These are phyloP conservation scores for Tragopan temminckii DNA, from an alignment of 2,797 vertebrate genomes.

Conservation along the genomic window DNA sequence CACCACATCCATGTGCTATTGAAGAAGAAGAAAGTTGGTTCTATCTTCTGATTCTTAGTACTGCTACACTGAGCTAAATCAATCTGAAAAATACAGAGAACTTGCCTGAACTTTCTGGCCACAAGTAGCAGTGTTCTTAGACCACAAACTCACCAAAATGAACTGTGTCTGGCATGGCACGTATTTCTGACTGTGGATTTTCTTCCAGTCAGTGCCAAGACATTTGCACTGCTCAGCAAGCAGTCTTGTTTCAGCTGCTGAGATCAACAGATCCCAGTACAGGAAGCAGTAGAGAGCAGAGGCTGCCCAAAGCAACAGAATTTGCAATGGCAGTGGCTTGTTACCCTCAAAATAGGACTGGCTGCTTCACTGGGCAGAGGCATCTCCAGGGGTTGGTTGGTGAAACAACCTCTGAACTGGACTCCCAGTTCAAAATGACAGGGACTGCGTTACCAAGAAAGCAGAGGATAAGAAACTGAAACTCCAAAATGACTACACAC, in stretches of 20 bases:
- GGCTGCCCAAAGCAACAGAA: background rate
- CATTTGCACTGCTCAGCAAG: background rate
- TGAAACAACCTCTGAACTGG: background rate
- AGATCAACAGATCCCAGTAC: background rate
- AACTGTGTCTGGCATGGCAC: background rate
- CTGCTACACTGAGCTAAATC: background rate
- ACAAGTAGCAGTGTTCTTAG: background rate
- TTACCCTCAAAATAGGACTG: background rate
- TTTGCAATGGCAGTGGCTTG: background rate
- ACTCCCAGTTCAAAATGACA: background rate
- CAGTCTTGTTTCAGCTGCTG: background rate
- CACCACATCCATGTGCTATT: background rate
- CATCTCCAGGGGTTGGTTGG: background rate
- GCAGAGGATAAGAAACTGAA: background rate
- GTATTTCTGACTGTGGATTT: background rate
- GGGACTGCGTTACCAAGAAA: background rate
- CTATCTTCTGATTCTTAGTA: background rate
- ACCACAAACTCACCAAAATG: background rate
- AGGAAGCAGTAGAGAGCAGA: background rate
- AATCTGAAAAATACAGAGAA: background rate
- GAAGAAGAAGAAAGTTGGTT: background rate
- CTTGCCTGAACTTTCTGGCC: background rate
- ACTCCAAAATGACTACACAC: rapidly evolving
- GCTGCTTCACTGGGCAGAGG: background rate
- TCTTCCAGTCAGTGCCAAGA: background rate